Percentiles rank a stretch among this genome's conserved stretches.
Conservation (phyloP, 2,888 invertebrate species). For the Chalcosyrphus nemorum region DNA sequence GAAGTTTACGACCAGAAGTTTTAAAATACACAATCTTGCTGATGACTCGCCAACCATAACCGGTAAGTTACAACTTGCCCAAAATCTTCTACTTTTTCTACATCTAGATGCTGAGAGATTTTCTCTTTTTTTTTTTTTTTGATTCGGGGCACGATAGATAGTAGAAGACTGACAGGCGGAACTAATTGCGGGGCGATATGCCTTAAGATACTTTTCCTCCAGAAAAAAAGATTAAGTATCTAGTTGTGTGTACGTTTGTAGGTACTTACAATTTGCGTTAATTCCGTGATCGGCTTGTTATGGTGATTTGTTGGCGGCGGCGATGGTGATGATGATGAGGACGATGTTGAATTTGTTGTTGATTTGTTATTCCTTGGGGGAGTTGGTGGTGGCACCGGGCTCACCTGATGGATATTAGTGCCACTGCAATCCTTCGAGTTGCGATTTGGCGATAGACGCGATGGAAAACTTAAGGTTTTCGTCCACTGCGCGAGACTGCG, state of each 20-base stretch:
- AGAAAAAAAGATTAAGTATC: background rate
- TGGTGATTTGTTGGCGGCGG: conserved; percentile 81
- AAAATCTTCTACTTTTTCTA: background rate
- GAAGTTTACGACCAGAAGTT: background rate
- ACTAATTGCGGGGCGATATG: conserved; percentile 43
- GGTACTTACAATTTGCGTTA: conserved; percentile 87
- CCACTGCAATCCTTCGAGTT: conserved; percentile 87
- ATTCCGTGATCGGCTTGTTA: conserved; percentile 86
- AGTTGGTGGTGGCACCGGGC: conserved; percentile 83
- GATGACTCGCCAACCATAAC: conserved; percentile 30
- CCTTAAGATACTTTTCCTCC: background rate
- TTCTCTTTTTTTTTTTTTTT: conserved; percentile 19
- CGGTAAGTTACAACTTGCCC: conserved; percentile 20
- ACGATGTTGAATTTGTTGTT: conserved; percentile 83
- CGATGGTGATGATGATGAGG: conserved; percentile 83
- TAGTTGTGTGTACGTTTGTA: background rate
- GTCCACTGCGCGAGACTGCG: conserved; percentile 95
- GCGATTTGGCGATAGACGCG: conserved; percentile 91
- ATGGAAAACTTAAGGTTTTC: conserved; percentile 94
- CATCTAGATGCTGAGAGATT: background rate
- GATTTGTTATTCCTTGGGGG: conserved; percentile 85
- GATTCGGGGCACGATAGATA: background rate
- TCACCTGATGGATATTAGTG: conserved; percentile 84
- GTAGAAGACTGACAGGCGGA: conserved; percentile 20
- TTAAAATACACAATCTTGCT: background rate